phyloP scores from a whole-genome alignment of 2,888 invertebrate species.

The Opisthograptis luteolata region DNA sequence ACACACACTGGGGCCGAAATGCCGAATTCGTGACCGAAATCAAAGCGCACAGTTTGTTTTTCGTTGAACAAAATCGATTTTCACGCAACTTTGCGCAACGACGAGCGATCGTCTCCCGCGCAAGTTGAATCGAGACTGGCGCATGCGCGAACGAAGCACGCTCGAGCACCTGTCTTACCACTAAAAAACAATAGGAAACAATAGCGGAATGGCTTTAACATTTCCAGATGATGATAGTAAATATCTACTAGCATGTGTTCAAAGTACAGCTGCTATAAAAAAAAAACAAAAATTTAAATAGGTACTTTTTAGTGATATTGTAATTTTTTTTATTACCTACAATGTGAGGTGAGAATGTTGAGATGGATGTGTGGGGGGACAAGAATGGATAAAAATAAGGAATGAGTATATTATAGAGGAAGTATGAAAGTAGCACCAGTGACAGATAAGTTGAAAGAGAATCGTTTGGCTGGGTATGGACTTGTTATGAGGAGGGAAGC shows the following conservation, averaged over 20 bases:
- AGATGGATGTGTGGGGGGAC: no score
- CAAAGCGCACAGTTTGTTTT: constrained; percentile 18
- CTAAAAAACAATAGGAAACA: constrained; percentile 78
- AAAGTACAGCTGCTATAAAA: constrained; percentile 10
- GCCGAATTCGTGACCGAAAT: constrained; percentile 8
- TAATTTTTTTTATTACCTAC: no score
- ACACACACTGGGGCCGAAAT: constrained; percentile 30
- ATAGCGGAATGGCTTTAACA: no score
- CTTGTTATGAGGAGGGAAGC: no score
- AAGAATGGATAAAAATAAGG: no score
- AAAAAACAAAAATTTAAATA: constrained; percentile 1
- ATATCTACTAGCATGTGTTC: constrained; percentile 46
- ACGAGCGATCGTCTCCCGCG: constrained; percentile 64
- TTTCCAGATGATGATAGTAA: no score
- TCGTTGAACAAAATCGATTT: constrained; percentile 27
- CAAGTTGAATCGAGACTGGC: constrained; percentile 68
- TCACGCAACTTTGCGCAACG: constrained; percentile 21
- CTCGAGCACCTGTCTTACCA: constrained; percentile 65
- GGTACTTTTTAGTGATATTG: no score
- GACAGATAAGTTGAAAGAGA: no score
- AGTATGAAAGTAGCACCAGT: no score
- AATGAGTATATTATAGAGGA: no score
- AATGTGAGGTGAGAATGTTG: no score
- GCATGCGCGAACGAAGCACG: constrained; percentile 43
- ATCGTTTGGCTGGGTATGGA: no score